phyloP scores from a whole-genome alignment of 2,113 vertebrate species.

The Bucco capensis region DNA sequence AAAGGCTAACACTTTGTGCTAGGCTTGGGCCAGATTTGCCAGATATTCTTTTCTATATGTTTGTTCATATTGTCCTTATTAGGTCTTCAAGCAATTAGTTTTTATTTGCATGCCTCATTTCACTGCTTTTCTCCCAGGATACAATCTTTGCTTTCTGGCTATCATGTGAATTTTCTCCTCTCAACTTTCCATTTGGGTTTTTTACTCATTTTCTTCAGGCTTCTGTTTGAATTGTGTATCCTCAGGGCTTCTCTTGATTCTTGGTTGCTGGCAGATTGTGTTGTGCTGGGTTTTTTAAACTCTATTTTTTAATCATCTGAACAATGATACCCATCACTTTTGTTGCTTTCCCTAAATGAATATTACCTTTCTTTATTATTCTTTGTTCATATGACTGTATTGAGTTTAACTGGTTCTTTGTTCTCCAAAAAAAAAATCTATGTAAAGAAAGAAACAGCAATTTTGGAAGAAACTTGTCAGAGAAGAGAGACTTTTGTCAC shows the following conservation, averaged over 20 bases:
- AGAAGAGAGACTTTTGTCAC: neutral
- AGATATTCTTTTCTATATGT: neutral
- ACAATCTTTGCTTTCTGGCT: neutral
- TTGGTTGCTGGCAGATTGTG: neutral
- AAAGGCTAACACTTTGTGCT: neutral
- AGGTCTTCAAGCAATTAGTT: constrained; percentile 43
- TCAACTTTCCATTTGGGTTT: neutral
- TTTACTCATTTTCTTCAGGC: neutral
- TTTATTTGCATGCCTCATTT: constrained; percentile 55
- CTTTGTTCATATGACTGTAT: neutral
- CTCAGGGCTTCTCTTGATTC: neutral
- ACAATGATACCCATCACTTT: neutral
- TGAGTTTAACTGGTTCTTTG: neutral
- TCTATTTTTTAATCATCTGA: neutral
- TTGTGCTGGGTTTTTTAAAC: neutral
- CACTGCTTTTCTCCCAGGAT: constrained; percentile 6
- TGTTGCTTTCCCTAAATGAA: neutral
- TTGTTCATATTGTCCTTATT: constrained; percentile 29
- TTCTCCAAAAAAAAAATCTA: neutral
- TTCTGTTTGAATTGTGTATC: neutral
- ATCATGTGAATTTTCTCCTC: neutral
- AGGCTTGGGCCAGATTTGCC: neutral
- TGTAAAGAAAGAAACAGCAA: neutral
- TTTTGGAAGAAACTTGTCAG: neutral
- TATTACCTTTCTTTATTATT: rapidly evolving